Conservation (phyloP, 2,888 invertebrate genomes). For the Hyposoter dolosus region DNA sequence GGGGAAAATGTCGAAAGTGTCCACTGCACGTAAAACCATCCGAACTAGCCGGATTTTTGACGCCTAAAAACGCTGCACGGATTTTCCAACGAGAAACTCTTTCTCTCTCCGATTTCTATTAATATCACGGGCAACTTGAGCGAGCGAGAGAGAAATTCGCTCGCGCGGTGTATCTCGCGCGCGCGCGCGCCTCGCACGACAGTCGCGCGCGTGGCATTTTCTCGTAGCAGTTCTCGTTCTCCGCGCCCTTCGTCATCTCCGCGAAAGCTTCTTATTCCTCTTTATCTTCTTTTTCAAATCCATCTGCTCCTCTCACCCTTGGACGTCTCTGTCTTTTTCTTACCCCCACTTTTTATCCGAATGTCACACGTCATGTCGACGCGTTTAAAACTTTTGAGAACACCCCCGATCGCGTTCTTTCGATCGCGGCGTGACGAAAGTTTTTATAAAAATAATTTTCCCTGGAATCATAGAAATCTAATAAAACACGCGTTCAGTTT, state of each 20-base stretch:
- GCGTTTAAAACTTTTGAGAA: not conserved
- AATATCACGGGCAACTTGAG: conserved; percentile 75
- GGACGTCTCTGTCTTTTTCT: not conserved
- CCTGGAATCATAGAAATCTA: not conserved
- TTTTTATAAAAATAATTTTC: too few species aligned
- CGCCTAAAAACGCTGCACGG: conserved; percentile 77
- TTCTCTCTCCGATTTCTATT: conserved; percentile 76
- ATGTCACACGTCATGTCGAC: not conserved
- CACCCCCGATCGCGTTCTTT: too few species aligned
- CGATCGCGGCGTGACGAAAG: too few species aligned
- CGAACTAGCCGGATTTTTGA: conserved; percentile 77
- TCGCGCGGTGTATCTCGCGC: conserved; percentile 74
- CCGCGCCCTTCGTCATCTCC: conserved; percentile 65
- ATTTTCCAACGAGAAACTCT: conserved; percentile 77
- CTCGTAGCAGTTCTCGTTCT: conserved; percentile 56
- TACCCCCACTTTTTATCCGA: not conserved
- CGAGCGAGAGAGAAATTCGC: conserved; percentile 67
- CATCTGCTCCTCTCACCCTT: not conserved
- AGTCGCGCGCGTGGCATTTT: conserved; percentile 40
- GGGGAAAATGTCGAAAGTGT: conserved; percentile 16
- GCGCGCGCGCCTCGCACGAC: conserved; percentile 73
- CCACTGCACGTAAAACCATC: conserved; percentile 44
- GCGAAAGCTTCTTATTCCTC: conserved; percentile 35
- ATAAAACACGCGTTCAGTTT: not conserved
- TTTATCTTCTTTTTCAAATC: not conserved